A percentile compares a stretch with the other conserved stretches of the same genome.
phyloP scores from a whole-genome alignment of 2,888 invertebrate genomes.

The Platycheirus albimanus region DNA sequence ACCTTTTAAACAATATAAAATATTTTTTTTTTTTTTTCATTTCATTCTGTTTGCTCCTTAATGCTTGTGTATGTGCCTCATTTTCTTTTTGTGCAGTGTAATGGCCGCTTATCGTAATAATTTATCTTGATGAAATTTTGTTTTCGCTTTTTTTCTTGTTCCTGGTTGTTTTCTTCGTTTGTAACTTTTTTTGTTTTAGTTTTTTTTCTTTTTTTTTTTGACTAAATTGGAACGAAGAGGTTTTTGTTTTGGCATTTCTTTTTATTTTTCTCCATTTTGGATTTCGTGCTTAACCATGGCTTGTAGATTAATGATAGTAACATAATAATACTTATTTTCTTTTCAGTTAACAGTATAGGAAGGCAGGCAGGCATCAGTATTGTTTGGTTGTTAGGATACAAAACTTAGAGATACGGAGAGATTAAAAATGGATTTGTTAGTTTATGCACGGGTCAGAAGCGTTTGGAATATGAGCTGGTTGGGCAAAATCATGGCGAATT shows the following conservation, averaged over 20 bases:
- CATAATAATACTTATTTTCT: conserved; percentile 69
- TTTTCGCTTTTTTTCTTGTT: conserved; percentile 74
- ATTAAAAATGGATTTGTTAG: too few relatives aligned
- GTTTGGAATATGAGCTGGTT: too few relatives aligned
- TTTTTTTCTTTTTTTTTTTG: conserved; percentile 28
- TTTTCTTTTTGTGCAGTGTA: conserved; percentile 71
- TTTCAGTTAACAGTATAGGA: conserved; percentile 45
- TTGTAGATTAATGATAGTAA: conserved; percentile 71
- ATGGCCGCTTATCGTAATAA: conserved; percentile 68
- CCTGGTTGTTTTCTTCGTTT: too few relatives aligned
- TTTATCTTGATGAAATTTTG: conserved; percentile 73
- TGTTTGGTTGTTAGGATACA: conserved; percentile 37
- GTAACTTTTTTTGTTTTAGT: too few relatives aligned
- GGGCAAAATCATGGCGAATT: too few relatives aligned
- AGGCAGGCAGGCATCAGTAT: conserved; percentile 1
- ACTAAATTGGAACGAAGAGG: conserved; percentile 62
- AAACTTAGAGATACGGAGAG: too few relatives aligned
- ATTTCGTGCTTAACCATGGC: conserved; percentile 60
- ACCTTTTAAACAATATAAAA: conserved; percentile 13
- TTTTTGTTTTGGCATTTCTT: conserved; percentile 29
- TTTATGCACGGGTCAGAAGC: too few relatives aligned
- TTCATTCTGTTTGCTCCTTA: conserved; percentile 20
- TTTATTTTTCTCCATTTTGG: not conserved
- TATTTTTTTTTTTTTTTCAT: conserved; percentile 13
- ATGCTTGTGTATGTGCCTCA: conserved; percentile 37